A percentile compares a stretch with the other conserved stretches of the same genome.
Evolutionary conservation across 1,140 invertebrate species (phyloP).

Genomic region (Pseudobourletiella spinata): DNA sequence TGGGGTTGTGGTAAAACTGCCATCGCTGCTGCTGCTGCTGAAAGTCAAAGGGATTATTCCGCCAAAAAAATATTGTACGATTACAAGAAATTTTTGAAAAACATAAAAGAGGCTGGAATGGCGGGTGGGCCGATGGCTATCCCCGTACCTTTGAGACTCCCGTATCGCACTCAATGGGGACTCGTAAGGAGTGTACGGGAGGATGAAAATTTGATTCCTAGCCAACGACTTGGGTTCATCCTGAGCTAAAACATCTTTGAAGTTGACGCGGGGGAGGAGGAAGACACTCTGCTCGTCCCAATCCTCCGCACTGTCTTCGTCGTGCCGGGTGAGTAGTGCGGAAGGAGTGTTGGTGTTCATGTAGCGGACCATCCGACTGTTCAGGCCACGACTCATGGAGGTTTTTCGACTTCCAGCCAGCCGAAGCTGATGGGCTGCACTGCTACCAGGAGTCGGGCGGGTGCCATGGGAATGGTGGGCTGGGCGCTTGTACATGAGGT

Average conservation of each 20-base stretch:
- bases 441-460: not conserved
- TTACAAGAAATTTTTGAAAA: not conserved
- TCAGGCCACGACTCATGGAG: not conserved
- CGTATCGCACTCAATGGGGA: not conserved
- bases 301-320: not conserved
- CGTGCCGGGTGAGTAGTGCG: too few relatives aligned
- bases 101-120: too few relatives aligned
- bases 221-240: not conserved
- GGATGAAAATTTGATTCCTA: not conserved
- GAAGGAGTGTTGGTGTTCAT: too few relatives aligned
- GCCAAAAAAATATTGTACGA: not conserved
- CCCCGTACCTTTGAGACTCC: too few relatives aligned
- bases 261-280: not conserved
- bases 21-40: not conserved
- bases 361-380: not conserved
- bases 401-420: not conserved
- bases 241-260: slow-evolving; percentile 2
- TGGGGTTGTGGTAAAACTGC: too few relatives aligned
- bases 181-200: not conserved
- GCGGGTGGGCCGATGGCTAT: too few relatives aligned
- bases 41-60: not conserved
- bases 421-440: not conserved
- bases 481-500: too few relatives aligned
- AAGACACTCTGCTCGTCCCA: not conserved
- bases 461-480: too few relatives aligned